Evolutionary conservation across 2,113 vertebrate genomes (phyloP).

Genomic region (Brachionichthys hirsutus): DNA sequence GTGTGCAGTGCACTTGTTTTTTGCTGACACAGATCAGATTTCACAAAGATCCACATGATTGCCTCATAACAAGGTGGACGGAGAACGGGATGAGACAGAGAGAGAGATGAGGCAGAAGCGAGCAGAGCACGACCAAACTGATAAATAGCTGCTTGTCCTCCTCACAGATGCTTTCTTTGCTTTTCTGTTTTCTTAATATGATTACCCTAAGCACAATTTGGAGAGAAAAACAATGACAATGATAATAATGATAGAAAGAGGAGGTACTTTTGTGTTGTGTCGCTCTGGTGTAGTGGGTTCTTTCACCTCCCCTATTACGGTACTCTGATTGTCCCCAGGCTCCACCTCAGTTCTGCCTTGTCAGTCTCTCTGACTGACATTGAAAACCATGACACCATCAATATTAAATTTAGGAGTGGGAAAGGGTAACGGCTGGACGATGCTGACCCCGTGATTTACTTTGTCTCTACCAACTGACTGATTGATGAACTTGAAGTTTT

Average conservation of each 20-base stretch:
- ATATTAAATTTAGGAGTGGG: constrained; percentile 31
- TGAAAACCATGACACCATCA: constrained; percentile 41
- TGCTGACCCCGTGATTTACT: constrained; percentile 43
- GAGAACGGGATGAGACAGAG: constrained; percentile 53
- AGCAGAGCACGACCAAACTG: constrained; percentile 55
- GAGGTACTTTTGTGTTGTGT: constrained; percentile 20
- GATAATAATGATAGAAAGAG: constrained; percentile 27
- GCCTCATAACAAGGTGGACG: constrained; percentile 68
- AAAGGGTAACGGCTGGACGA: constrained; percentile 33
- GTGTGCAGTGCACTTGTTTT: constrained; percentile 50
- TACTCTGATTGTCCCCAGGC: constrained; percentile 38
- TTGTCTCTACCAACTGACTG: constrained; percentile 12
- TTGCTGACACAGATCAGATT: constrained; percentile 71
- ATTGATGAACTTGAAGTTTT: too few relatives aligned
- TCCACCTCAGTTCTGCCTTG: constrained; percentile 34
- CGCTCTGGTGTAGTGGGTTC: constrained; percentile 11
- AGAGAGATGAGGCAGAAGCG: constrained; percentile 53
- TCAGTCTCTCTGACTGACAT: constrained; percentile 52
- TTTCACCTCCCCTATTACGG: constrained; percentile 30
- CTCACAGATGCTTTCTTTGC: constrained; percentile 51
- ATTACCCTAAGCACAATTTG: constrained; percentile 51
- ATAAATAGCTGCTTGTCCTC: constrained; percentile 59
- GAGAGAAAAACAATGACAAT: constrained; percentile 32
- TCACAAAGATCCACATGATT: constrained; percentile 76
- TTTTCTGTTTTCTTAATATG: constrained; percentile 37